A percentile compares a stretch with the other conserved stretches of the same genome.
These are phyloP conservation scores for Tolypeutes matacus DNA, from an alignment of 2,797 vertebrate species.

Conservation along the genomic window DNA sequence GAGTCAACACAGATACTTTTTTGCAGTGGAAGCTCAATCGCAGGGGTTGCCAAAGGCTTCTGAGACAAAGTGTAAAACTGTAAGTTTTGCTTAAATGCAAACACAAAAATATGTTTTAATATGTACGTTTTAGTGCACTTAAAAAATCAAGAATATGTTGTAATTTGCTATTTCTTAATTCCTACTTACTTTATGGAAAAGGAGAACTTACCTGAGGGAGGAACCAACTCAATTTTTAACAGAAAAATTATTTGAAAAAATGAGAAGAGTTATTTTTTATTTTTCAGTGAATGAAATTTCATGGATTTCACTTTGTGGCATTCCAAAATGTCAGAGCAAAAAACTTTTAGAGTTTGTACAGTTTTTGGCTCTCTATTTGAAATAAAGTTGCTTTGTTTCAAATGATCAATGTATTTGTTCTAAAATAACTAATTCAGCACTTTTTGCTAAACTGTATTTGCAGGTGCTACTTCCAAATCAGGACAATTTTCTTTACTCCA, in stretches of 20 bases:
- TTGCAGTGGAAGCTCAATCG: rapidly evolving
- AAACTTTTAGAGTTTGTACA: neutral
- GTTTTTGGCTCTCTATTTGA: neutral
- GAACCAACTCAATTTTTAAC: neutral
- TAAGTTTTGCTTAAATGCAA: neutral
- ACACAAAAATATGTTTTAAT: no score
- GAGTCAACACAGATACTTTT: neutral
- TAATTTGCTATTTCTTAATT: neutral
- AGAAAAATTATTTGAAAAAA: neutral
- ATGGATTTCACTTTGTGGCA: neutral
- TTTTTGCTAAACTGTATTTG: neutral
- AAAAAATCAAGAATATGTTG: neutral
- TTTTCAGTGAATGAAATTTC: neutral
- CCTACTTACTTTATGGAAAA: neutral
- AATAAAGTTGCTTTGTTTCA: conserved; percentile 17
- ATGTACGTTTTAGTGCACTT: no score
- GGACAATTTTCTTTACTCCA: neutral
- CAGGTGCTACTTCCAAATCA: neutral
- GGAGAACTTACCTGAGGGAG: neutral
- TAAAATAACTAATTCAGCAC: neutral
- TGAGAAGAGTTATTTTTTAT: neutral
- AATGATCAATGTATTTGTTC: neutral
- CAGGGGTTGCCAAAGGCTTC: neutral
- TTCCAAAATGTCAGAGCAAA: conserved; percentile 45
- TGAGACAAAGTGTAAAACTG: neutral